phyloP scores from a whole-genome alignment of 1,140 invertebrate species.

The Heterodera carotae region DNA sequence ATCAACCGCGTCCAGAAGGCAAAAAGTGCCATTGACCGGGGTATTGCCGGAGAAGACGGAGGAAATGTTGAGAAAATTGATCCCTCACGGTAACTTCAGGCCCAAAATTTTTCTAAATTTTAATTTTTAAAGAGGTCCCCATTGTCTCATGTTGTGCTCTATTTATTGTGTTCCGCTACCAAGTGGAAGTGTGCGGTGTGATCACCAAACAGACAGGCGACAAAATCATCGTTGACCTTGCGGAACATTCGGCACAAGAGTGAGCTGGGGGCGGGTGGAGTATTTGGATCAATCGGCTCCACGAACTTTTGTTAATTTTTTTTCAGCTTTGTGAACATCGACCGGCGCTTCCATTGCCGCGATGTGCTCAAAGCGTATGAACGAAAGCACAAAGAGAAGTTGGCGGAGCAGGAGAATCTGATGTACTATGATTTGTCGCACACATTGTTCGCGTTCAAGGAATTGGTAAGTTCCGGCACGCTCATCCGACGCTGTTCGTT shows the following conservation, averaged over 20 bases:
- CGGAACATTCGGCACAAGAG: neutral
- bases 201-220: neutral
- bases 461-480: neutral
- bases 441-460: constrained; percentile 17
- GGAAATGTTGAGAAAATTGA: constrained; percentile 26
- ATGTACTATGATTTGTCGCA: constrained; percentile 32
- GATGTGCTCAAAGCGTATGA: constrained; percentile 26
- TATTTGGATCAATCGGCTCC: too few relatives aligned
- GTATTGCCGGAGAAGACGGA: constrained; percentile 22
- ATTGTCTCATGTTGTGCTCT: constrained; percentile 34
- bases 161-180: constrained; percentile 23
- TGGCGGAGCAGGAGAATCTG: neutral
- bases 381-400: neutral
- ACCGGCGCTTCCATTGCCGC: constrained; percentile 22
- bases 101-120: too few relatives aligned
- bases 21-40: constrained; percentile 35
- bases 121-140: constrained; percentile 7
- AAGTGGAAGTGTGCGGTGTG: neutral
- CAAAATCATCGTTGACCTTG: neutral
- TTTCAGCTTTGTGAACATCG: constrained; percentile 24
- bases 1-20: constrained; percentile 34
- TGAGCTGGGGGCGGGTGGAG: too few relatives aligned
- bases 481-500: neutral
- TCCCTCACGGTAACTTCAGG: neutral
- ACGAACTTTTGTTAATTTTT: neutral